Evolutionary conservation across 2,797 vertebrate genomes (phyloP).

Genomic region (Bovichtus variegatus): DNA sequence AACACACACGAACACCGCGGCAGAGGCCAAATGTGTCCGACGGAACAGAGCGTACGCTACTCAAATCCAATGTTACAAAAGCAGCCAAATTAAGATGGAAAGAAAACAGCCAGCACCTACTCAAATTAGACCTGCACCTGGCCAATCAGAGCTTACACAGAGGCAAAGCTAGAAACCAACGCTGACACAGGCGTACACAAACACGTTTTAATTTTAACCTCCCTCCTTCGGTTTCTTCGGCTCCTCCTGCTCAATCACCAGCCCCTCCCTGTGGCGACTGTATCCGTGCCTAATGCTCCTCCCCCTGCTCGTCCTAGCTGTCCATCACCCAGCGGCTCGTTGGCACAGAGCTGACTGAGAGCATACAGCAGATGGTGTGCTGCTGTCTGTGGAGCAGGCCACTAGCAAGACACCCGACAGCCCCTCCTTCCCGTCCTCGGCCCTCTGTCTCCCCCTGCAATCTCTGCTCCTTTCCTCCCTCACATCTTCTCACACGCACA

Average conservation of each 20-base stretch:
- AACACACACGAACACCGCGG: constrained; percentile 63
- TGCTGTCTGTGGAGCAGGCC: constrained; percentile 78
- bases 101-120: constrained; percentile 56
- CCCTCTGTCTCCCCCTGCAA: constrained; percentile 39
- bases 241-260: constrained; percentile 35
- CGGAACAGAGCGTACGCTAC: constrained; percentile 69
- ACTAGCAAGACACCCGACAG: constrained; percentile 79
- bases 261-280: constrained; percentile 41
- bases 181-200: constrained; percentile 33
- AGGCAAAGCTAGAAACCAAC: constrained; percentile 37
- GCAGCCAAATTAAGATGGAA: constrained; percentile 63
- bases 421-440: constrained; percentile 50
- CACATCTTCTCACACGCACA: constrained; percentile 55
- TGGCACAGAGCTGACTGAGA: constrained; percentile 76
- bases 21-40: constrained; percentile 74
- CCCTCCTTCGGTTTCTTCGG: constrained; percentile 6
- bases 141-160: constrained; percentile 63
- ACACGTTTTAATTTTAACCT: constrained; percentile 46
- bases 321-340: constrained; percentile 72
- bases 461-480: constrained; percentile 46
- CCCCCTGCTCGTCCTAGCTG: constrained; percentile 54
- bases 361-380: constrained; percentile 84
- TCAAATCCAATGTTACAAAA: constrained; percentile 71
- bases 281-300: constrained; percentile 36
- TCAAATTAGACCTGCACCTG: constrained; percentile 75